phyloP scores from a whole-genome alignment of 2,113 vertebrate genomes.

The Synodontis membranacea region DNA sequence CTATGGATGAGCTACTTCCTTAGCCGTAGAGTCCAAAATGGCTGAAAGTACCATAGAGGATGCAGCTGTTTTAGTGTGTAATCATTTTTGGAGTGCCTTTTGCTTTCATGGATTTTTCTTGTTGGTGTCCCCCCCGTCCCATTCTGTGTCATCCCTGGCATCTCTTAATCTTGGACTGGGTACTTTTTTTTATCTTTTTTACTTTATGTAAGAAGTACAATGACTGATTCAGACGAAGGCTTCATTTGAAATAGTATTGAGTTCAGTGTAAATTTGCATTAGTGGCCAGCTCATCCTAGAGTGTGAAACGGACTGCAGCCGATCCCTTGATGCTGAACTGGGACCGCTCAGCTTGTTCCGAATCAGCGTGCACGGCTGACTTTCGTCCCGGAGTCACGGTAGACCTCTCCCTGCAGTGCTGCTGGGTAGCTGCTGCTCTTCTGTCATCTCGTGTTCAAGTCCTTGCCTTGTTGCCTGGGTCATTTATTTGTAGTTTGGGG shows the following conservation, averaged over 20 bases:
- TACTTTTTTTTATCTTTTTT: background rate
- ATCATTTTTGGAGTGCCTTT: constrained; percentile 97
- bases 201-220: background rate
- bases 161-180: constrained; percentile 37
- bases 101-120: constrained; percentile 78
- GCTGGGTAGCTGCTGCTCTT: constrained; percentile 25
- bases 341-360: constrained; percentile 9
- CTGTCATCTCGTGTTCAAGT: background rate
- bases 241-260: constrained; percentile 7
- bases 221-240: background rate
- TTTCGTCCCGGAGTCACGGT: background rate
- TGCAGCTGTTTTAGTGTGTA: background rate
- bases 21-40: constrained; percentile 3
- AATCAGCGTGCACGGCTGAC: constrained; percentile 3
- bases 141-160: constrained; percentile 57
- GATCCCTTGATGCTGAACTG: constrained; percentile 6
- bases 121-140: constrained; percentile 2
- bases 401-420: constrained; percentile 41
- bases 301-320: background rate
- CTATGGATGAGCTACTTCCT: constrained; percentile 2
- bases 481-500: background rate
- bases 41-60: background rate
- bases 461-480: background rate
- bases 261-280: background rate
- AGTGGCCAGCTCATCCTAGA: background rate